A percentile compares a stretch with the other conserved stretches of the same genome.
phyloP scores from a whole-genome alignment of 2,888 invertebrate species.

The Lasioglossum figueresi region DNA sequence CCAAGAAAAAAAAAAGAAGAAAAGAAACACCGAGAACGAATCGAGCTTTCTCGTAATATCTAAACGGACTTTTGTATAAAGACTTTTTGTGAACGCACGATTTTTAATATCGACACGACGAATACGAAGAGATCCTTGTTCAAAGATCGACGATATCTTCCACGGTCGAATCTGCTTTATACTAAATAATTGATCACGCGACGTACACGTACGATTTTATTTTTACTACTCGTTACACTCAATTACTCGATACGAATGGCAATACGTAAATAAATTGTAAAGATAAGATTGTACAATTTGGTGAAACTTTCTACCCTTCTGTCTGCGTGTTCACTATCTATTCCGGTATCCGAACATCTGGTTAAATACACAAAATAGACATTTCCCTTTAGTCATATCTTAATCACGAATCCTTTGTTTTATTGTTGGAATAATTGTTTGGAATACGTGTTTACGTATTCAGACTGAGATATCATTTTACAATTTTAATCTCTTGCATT shows the following conservation, averaged over 20 bases:
- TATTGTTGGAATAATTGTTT: neutral
- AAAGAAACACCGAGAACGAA: constrained; percentile 1
- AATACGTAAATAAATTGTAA: constrained; percentile 65
- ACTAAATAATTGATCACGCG: constrained; percentile 51
- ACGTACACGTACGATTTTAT: constrained; percentile 53
- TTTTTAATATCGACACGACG: constrained; percentile 5
- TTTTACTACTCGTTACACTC: constrained; percentile 50
- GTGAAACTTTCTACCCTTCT: constrained; percentile 42
- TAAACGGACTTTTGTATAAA: constrained; percentile 21
- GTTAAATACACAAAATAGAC: too few relatives aligned
- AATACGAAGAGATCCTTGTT: constrained; percentile 1
- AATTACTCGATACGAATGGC: constrained; percentile 49
- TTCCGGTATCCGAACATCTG: neutral
- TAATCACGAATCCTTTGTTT: neutral
- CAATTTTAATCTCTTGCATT: neutral
- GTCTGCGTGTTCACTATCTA: constrained; percentile 40
- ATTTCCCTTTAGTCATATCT: neutral
- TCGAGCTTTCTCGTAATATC: constrained; percentile 23
- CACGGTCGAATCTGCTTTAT: constrained; percentile 43
- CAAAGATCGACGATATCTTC: neutral
- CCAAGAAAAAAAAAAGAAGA: neutral
- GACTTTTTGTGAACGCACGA: constrained; percentile 3
- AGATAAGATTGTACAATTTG: constrained; percentile 59
- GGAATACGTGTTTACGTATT: neutral
- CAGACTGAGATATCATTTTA: neutral